Evolutionary conservation across 2,797 vertebrate species (phyloP).

Genomic region (Podarcis lilfordi): DNA sequence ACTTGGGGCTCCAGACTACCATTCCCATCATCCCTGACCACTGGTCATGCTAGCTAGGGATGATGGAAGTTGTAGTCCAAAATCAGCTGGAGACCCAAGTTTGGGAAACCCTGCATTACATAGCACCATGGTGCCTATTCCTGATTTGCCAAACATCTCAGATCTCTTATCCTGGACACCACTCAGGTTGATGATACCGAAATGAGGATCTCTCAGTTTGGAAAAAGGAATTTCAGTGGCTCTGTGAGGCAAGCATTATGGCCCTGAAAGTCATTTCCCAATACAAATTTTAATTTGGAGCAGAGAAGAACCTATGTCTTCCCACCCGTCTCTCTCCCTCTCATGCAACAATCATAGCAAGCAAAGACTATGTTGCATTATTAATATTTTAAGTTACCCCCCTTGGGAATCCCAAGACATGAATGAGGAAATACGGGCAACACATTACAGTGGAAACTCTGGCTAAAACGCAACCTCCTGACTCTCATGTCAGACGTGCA

Average conservation of each 20-base stretch:
- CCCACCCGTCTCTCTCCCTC: not conserved
- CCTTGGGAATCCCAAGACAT: slow-evolving; percentile 8
- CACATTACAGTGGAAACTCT: slow-evolving; percentile 3
- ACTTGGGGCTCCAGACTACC: no score
- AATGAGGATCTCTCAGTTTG: not conserved
- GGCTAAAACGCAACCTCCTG: not conserved
- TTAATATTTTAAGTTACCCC: not conserved
- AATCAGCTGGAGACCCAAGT: no score
- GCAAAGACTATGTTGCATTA: not conserved
- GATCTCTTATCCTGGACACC: not conserved
- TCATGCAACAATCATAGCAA: not conserved
- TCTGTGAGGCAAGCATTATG: not conserved
- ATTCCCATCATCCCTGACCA: no score
- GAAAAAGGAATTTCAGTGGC: not conserved
- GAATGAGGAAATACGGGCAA: not conserved
- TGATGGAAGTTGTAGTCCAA: no score
- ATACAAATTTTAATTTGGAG: not conserved
- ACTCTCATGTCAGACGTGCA: not conserved
- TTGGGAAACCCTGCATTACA: not conserved
- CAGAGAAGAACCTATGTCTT: not conserved
- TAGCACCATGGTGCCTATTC: not conserved
- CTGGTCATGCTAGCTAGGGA: no score
- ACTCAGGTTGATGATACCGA: not conserved
- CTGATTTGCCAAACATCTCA: not conserved
- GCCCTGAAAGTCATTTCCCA: not conserved